phyloP scores from a whole-genome alignment of 2,888 invertebrate genomes.

The Oscheius myriophilus region DNA sequence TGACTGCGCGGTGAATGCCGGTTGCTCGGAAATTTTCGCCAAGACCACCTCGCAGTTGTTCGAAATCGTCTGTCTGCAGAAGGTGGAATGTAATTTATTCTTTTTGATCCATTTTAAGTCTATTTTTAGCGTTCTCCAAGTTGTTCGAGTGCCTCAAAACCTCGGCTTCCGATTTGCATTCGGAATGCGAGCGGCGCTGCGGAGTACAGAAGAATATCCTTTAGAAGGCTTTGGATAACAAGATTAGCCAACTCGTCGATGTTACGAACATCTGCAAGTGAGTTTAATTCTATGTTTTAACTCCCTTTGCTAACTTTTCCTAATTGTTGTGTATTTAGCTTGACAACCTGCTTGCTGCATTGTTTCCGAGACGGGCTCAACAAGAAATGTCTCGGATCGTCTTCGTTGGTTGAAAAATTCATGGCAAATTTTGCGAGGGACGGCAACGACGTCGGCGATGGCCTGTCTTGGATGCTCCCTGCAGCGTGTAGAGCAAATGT shows the following conservation, averaged over 20 bases:
- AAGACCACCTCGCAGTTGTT: background rate
- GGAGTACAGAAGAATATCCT: background rate
- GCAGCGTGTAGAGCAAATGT: constrained; percentile 1
- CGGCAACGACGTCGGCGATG: constrained; percentile 2
- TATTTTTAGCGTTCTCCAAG: constrained; percentile 4
- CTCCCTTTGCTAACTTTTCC: too few species aligned
- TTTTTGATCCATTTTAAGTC: background rate
- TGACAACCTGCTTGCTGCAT: constrained; percentile 3
- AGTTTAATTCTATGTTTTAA: too few species aligned
- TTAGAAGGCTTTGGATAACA: background rate
- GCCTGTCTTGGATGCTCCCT: constrained; percentile 2
- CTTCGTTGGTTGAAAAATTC: background rate
- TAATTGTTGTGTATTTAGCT: background rate
- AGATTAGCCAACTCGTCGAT: constrained; percentile 1
- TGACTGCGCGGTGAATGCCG: constrained; percentile 5
- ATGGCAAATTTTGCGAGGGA: background rate
- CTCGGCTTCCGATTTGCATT: constrained; percentile 1
- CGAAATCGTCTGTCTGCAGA: constrained; percentile 2
- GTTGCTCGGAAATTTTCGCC: constrained; percentile 3
- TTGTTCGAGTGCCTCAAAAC: constrained; percentile 6
- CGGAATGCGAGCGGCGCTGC: constrained; percentile 5
- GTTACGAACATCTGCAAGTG: background rate
- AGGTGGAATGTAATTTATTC: background rate
- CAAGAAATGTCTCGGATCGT: background rate
- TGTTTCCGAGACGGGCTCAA: constrained; percentile 3